Evolutionary conservation across 1,140 invertebrate species (phyloP), one percentile per base, ranked within the genome.

Genomic region (Cyrtorhinus lividipennis): DNA sequence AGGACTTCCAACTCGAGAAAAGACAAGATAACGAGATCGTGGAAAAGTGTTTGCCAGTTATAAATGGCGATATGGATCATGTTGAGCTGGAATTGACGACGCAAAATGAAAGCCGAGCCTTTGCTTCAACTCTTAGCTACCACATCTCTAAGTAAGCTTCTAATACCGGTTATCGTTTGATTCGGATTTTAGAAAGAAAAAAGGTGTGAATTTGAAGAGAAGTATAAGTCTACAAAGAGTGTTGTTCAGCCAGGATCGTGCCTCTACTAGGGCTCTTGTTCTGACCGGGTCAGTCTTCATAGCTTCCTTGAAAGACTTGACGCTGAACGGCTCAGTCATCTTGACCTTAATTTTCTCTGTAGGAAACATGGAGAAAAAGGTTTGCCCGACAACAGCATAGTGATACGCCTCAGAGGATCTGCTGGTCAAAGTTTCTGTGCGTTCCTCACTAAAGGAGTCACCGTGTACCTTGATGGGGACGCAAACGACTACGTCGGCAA

Each of bases 381-480:
- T 46, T 76, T 99, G 23, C 90, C 93, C 8, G 81, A 85, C 1
- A 83, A 84, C 66, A 86, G 83, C 65, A 92, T 99, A 63, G 84
- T 90, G 67, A 89, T 99, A 44, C 82, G 81, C 57, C 74, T 98
- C 27, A 87, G 77, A 65, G 96, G 96, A 8, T 95, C 92, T n/a
- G 96, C 95, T 24, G 96, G 96, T 26, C 96, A 99, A 77, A 98
- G 93, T 72, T 98, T 99, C 77, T 94, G 96, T 74, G 95, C 95
- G n/a, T 99, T 99, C 77, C 75, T 99, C 65, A 84, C 88, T 0
- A 87, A 85, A 64, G 96, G 96, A 26, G 81, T 98, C 63, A 84
- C 84, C 66, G 86, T 97, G 1, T 90, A 83, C 12, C 78, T 99
- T 2, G 94, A 96, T 76, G 96, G 96, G 59, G 96, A 99, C 78